A percentile compares a stretch with the other conserved stretches of the same genome.
Conservation (phyloP, 2,797 vertebrate species). For the Pipistrellus pipistrellus region DNA sequence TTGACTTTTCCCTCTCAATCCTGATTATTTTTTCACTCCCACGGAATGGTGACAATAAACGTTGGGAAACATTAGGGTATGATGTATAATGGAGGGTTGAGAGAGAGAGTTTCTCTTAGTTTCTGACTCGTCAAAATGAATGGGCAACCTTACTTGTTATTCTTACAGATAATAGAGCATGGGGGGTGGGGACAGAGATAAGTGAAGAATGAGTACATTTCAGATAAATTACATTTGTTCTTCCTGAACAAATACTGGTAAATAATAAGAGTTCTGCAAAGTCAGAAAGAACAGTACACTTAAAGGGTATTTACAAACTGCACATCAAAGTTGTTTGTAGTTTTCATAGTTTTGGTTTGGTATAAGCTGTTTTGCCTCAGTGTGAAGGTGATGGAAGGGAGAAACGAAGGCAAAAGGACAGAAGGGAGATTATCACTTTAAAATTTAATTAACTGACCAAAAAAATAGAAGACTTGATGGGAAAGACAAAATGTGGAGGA, state of each 20-base stretch:
- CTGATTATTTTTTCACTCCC: background rate
- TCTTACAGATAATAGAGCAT: background rate
- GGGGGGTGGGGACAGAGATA: background rate
- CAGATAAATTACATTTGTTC: background rate
- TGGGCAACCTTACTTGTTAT: background rate
- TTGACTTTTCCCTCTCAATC: background rate
- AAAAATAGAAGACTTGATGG: background rate
- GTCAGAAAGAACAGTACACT: background rate
- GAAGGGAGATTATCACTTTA: background rate
- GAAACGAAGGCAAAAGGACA: background rate
- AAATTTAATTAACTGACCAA: slow-evolving; percentile 25
- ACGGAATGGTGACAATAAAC: background rate
- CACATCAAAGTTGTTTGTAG: background rate
- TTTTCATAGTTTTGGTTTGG: background rate
- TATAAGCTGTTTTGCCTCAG: background rate
- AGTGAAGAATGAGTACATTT: background rate
- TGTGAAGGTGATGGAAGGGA: background rate
- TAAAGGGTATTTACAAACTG: background rate
- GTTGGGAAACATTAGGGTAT: background rate
- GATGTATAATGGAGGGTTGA: background rate
- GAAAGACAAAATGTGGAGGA: background rate
- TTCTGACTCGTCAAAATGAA: background rate
- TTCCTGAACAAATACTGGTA: background rate
- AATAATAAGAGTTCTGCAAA: background rate
- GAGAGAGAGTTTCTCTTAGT: background rate